Base-by-base conservation (phyloP, 2,888 invertebrate species). In the Trilocha varians region DNA sequence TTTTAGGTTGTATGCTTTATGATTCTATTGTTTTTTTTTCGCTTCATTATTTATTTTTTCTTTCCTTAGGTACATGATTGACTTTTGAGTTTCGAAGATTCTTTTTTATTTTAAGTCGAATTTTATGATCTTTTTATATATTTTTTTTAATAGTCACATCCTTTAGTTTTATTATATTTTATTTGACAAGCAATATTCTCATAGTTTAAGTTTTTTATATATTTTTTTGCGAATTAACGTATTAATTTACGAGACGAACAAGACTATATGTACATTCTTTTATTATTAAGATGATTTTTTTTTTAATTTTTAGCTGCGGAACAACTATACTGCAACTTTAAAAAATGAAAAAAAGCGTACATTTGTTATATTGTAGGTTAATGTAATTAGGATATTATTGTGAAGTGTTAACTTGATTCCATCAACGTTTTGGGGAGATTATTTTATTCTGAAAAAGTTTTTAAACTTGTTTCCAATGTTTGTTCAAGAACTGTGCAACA, bases 61-160 rank as follows among this genome's bases (percentile, higher is more conserved):
- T 40, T 41, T 39, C 54, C 53, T 3, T 71, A 84, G 84, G 83
- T 84, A 80, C 84, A 82, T 83, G 85, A 70, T 84, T 64, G 82
- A 83, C 59, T 83, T 82, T 71, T 80, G 66, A 66, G 52, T 42
- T 51, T 56, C 53, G 53, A 57, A 47, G 46, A 41, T 49, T 53
- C 46, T 52, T 47, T 55, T 48, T 54, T 58, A 54, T 47, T 47
- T 49, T 52, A 44, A 42, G 45, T 52, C 53, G 57, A 50, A 52
- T 55, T 57, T 62, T 54, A 55, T 50, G 52, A 38, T 56, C 44
- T 47, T 47, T 44, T 48, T 48, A 43, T 41, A 40, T 40, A 40
- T 43, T 45, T 38, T 46, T 49, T 51, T 54, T 59, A 66, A 73
- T 80, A 73, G 83, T 82, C 82, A 78, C 83, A 83, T 83, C 82